Percentiles rank a stretch among this genome's conserved stretches.
phyloP scores from a whole-genome alignment of 2,888 invertebrate species.

The Hemicrepidius hirtus region DNA sequence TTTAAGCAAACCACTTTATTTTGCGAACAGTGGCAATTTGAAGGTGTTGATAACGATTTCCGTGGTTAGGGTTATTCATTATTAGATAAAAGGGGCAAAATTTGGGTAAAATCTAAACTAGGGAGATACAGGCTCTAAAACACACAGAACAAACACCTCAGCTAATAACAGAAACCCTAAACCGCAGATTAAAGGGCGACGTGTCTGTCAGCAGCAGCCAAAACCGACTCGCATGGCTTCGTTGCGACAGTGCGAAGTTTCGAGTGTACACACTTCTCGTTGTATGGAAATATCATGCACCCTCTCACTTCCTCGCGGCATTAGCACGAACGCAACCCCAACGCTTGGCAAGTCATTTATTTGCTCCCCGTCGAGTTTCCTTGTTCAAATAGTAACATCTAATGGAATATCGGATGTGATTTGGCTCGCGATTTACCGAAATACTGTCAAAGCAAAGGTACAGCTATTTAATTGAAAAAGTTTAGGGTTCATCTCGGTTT shows the following conservation, averaged over 20 bases:
- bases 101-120: slow-evolving; percentile 23
- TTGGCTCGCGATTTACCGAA: slow-evolving; percentile 60
- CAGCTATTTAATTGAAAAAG: slow-evolving; percentile 47
- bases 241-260: slow-evolving; percentile 26
- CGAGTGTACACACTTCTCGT: slow-evolving; percentile 12
- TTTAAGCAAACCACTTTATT: too few relatives aligned
- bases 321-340: slow-evolving; percentile 50
- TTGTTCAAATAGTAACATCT: slow-evolving; percentile 67
- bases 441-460: slow-evolving; percentile 54
- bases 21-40: too few relatives aligned
- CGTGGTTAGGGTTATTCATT: slow-evolving; percentile 1
- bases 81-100: slow-evolving; percentile 2
- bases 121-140: not conserved
- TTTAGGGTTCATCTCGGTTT: slow-evolving; percentile 26
- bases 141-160: slow-evolving; percentile 36
- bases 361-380: slow-evolving; percentile 64
- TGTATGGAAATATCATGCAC: slow-evolving; percentile 41
- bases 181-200: slow-evolving; percentile 44
- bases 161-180: slow-evolving; percentile 42
- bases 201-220: slow-evolving; percentile 42
- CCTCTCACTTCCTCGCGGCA: slow-evolving; percentile 50
- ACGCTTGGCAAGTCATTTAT: slow-evolving; percentile 59
- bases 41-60: too few relatives aligned
- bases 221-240: slow-evolving; percentile 33
- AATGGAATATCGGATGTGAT: slow-evolving; percentile 68